Base-by-base conservation (phyloP, 1,140 invertebrate genomes). In the Hestina assimilis region DNA sequence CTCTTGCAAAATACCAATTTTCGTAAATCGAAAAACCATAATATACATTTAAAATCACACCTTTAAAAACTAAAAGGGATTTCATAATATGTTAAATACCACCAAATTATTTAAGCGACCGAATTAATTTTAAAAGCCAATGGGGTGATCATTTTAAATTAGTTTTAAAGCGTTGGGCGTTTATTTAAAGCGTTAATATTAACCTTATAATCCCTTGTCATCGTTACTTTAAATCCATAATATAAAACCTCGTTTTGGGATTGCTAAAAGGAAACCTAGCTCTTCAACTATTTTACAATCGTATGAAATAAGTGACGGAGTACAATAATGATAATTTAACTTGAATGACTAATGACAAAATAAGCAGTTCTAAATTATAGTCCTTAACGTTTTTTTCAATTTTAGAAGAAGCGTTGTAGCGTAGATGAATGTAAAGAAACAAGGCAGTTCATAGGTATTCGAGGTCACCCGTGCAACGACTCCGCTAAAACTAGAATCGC, bases 111-210 rank as follows among this genome's bases (percentile, higher is more conserved):
- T 45, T 15, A 62, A 62, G 53, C 59, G 48, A 57, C 59, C 54
- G 57, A 52, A 62, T 52, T 56, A 54, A 60, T 64, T 64, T 55
- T 48, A 56, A n/a, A 72, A 72, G 67, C 66, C 67, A 69, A 72
- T 69, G 62, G 64, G 65, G 45, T 62, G 47, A 65, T 46, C 63
- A 19, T 58, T 48, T 51, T 56, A 38, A 69, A 71, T 71, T 72
- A 70, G 68, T 74, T 62, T 67, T 40, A 60, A 83, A 81, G 79
- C 78, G 55, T 54, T 73, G 69, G 75, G 63, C 69, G 59, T 68
- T 68, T 75, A 59, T 62, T 68, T 59, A 41, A 74, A 80, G 71
- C 74, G 63, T 79, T 79, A 78, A 72, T 67, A 46, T 68, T 64
- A 70, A 69, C 71, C 69, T 66, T 43, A 59, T 64, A 62, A 59